Conservation (phyloP, 2,113 vertebrate species). For the Sminthopsis crassicaudata region DNA sequence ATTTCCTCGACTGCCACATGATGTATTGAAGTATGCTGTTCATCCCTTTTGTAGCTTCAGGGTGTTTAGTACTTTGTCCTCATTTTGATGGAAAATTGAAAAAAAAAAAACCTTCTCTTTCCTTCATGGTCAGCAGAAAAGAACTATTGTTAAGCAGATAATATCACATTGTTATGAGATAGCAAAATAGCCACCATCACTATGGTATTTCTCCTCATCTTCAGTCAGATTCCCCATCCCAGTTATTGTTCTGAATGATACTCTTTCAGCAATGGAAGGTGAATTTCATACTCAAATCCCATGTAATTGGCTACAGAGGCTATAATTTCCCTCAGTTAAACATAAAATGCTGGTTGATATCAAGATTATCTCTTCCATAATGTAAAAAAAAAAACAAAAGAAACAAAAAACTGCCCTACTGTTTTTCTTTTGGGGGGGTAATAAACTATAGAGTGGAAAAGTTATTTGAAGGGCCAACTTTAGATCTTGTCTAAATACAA, state of each 20-base stretch:
- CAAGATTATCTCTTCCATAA: not conserved
- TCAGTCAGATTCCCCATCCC: not conserved
- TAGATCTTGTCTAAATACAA: not conserved
- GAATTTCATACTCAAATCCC: not conserved
- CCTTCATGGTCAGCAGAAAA: not conserved
- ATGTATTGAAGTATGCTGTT: not conserved
- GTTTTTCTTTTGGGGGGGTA: not conserved
- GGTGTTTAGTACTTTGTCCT: not conserved
- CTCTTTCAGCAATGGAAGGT: not conserved
- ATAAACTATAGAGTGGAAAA: not conserved
- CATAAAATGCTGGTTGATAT: not conserved
- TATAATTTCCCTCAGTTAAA: not conserved
- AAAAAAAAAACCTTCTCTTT: not conserved
- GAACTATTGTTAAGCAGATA: not conserved
- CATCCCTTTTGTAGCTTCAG: not conserved
- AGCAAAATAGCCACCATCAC: not conserved
- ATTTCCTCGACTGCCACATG: not conserved
- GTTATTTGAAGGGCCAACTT: not conserved
- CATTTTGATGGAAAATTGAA: not conserved
- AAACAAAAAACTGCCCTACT: not conserved
- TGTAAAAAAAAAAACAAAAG: not conserved
- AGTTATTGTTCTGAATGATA: not conserved
- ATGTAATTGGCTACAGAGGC: not conserved
- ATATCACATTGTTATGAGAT: not conserved
- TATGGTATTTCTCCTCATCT: not conserved